Base-by-base conservation (phyloP, 2,888 invertebrate species). In the Acronicta leporina region DNA sequence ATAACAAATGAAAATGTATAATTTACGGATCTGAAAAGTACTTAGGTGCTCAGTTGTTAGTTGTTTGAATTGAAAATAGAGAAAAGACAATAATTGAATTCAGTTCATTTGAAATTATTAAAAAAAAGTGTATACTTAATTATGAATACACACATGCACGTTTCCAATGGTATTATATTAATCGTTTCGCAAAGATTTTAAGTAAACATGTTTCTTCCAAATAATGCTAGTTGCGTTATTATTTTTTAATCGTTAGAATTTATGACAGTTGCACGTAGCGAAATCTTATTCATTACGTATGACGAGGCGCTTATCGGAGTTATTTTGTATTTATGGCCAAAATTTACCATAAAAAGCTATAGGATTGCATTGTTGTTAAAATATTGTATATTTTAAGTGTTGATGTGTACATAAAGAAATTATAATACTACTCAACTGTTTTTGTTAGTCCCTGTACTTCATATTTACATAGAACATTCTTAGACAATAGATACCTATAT, bases 351-450 rank as follows among this genome's bases (percentile, higher is more conserved):
- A 66, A 63, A 47, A 54, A 76, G 76, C 47, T 74, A 72, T 73
- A 77, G 63, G 65, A 75, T 74, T 55, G 63, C 66, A 75, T 74
- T 55, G 63, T 81, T 83, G 77, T 79, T 73, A 79, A 51, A 56
- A 73, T 20, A 20, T 75, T 79, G 77, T 86, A 81, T 85, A 85
- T 85, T 85, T 80, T 87, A 87, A 87, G 82, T 87, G 89, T 91
- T 92, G 86, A 89, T 87, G 90, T 90, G 90, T 92, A 91, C 79
- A 92, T 89, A 91, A 88, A 86, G 49, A 84, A 87, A 85, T 77
- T 83, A 82, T 74, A 80, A 79, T 64, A 66, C 82, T 73, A 79
- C 51, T 61, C 75, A 67, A 73, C 64, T 51, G 65, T 75, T 61
- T 83, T 84, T 79, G 0, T 71, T 68, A 82, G 44, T 86, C 80